phyloP scores from a whole-genome alignment of 2,113 vertebrate genomes.

The Agapornis roseicollis region DNA sequence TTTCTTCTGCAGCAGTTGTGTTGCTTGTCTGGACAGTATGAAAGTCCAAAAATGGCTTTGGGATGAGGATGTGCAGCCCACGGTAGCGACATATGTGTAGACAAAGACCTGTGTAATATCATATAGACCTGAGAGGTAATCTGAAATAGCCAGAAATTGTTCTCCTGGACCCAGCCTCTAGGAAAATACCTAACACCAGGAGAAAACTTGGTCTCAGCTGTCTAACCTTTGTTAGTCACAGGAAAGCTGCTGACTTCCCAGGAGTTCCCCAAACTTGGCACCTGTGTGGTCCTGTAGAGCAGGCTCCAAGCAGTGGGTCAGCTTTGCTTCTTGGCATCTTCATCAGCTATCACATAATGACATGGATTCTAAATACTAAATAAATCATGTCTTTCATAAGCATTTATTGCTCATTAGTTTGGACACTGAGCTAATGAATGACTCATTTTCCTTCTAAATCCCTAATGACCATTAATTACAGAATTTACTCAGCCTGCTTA shows the following conservation, averaged over 20 bases:
- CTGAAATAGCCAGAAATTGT: not conserved
- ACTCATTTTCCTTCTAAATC: slow-evolving; percentile 64
- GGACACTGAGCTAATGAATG: slow-evolving; percentile 46
- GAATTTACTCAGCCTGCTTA: slow-evolving; percentile 10
- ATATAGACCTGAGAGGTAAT: no score
- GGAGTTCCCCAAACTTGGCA: not conserved
- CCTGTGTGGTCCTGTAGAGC: not conserved
- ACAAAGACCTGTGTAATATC: not conserved
- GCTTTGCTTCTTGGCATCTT: not conserved
- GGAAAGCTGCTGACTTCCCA: not conserved
- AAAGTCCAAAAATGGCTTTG: not conserved
- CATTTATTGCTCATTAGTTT: slow-evolving; percentile 66
- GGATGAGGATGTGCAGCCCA: not conserved
- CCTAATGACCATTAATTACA: slow-evolving; percentile 62
- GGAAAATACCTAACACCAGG: not conserved
- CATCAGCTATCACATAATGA: slow-evolving; percentile 5
- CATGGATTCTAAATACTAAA: slow-evolving; percentile 41
- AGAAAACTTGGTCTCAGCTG: not conserved
- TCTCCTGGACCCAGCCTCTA: not conserved
- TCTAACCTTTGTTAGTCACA: not conserved
- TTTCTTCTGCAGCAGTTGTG: not conserved
- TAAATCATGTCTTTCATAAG: slow-evolving; percentile 67
- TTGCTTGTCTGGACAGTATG: not conserved
- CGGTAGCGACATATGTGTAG: fast-evolving
- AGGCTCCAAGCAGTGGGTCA: not conserved